Base-by-base conservation (phyloP, 2,888 invertebrate species). In the Philereme vetulata region DNA sequence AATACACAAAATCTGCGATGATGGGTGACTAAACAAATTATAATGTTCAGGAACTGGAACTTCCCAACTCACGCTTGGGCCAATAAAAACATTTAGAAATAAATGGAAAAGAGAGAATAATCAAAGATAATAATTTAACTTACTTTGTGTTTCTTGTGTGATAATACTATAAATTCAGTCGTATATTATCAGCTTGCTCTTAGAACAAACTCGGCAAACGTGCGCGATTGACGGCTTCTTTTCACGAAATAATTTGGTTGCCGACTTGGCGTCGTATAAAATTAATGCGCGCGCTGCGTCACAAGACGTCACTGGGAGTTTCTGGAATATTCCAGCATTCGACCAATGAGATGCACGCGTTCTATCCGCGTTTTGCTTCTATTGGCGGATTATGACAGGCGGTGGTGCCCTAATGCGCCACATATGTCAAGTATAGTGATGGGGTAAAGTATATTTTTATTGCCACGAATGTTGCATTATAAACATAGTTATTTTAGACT, bases 171-270 rank as follows among this genome's bases (percentile, higher is more conserved):
- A 74, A 72, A 78, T 68, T 82, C 81, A 82, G 82, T 83, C 81
- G 77, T 76, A 74, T 82, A 84, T 77, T 79, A 70, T 70, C 70
- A 67, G 82, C 79, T 82, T 78, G 78, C 76, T 82, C 81, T 76
- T 77, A 79, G 84, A 81, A 80, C 84, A 81, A 70, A 76, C 88
- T 90, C 85, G 82, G 88, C 84, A 85, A 86, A 84, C 82, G 90
- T 90, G 91, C 90, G 86, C 90, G 90, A 90, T 87, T 86, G 88
- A 84, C 89, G 88, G 88, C 82, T 87, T 88, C 88, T 82, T 78
- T 79, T 82, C 80, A 79, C 75, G 80, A 85, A 90, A 84, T 90
- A 86, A 88, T 78, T 83, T 21, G 21, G 21, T 21, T 21, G 21
- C 21, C 21, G 21, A 21, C 21, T 21, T 84, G 85, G 82, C 81